Conservation (phyloP, 2,113 vertebrate species). For the Ailurus styani region DNA sequence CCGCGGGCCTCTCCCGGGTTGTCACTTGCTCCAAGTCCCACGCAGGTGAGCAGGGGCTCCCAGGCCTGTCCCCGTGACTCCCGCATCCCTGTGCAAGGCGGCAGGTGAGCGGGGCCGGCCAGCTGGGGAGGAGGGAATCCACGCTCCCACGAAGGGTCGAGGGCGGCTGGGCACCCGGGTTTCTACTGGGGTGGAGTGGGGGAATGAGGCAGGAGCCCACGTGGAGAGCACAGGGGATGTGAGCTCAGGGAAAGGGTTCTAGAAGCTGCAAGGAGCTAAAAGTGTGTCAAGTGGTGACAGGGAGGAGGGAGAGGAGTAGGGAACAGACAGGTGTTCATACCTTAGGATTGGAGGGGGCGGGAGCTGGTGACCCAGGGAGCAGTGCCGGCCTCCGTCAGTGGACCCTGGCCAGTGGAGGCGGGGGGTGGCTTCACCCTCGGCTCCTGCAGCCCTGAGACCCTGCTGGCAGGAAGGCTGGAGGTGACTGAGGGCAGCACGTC, state of each 20-base stretch:
- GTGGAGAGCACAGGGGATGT: background rate
- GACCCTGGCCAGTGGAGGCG: background rate
- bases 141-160: no score
- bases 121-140: no score
- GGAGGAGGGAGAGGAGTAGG: no score
- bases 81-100: background rate
- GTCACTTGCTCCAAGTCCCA: background rate
- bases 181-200: background rate
- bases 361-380: no score
- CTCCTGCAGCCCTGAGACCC: background rate
- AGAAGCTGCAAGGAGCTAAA: background rate
- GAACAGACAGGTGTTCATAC: background rate
- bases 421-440: background rate
- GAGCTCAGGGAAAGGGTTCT: background rate
- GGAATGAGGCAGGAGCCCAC: background rate
- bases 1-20: fast-evolving
- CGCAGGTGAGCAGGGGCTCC: background rate
- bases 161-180: background rate
- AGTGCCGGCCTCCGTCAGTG: background rate
- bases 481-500: no score
- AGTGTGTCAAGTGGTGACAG: no score
- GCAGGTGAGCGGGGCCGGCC: no score
- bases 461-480: background rate
- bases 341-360: background rate
- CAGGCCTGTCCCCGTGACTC: background rate